Evolutionary conservation across 1,140 invertebrate species (phyloP).

Genomic region (Pseudomyrmex pallidus): DNA sequence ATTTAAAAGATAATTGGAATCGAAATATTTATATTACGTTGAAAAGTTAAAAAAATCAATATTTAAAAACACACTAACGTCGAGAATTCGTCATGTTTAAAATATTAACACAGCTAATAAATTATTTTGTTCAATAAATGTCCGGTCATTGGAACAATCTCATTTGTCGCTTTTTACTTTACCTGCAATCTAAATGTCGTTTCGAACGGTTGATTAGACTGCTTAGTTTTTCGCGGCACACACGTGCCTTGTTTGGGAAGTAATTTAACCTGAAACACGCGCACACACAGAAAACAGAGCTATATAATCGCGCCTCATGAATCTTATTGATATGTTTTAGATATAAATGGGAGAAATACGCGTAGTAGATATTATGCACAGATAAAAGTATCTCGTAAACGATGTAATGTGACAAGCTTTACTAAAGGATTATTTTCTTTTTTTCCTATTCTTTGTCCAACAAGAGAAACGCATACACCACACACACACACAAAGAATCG

Average conservation of each 20-base stretch:
- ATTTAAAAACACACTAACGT: too few relatives aligned
- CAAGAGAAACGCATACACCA: background rate
- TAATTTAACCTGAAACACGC: conserved; percentile 86
- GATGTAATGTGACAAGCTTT: background rate
- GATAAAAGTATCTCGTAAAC: background rate
- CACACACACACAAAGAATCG: background rate
- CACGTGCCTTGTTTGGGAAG: conserved; percentile 86
- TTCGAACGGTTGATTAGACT: conserved; percentile 88
- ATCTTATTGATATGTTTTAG: background rate
- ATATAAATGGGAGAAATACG: background rate
- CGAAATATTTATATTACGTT: too few relatives aligned
- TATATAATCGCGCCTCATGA: background rate
- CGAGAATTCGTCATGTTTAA: too few relatives aligned
- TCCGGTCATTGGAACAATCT: background rate
- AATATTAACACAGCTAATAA: too few relatives aligned
- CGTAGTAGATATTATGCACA: background rate
- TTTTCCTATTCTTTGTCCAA: background rate
- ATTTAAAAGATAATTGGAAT: too few relatives aligned
- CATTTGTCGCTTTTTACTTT: conserved; percentile 48
- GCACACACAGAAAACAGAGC: background rate
- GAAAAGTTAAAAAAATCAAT: too few relatives aligned
- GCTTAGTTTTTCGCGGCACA: conserved; percentile 81
- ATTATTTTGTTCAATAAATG: too few relatives aligned
- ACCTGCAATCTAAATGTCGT: conserved; percentile 90
- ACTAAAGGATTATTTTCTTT: background rate